Evolutionary conservation across 2,888 invertebrate genomes (phyloP), one percentile per base, ranked within the genome.

Genomic region (Dynastes maya): DNA sequence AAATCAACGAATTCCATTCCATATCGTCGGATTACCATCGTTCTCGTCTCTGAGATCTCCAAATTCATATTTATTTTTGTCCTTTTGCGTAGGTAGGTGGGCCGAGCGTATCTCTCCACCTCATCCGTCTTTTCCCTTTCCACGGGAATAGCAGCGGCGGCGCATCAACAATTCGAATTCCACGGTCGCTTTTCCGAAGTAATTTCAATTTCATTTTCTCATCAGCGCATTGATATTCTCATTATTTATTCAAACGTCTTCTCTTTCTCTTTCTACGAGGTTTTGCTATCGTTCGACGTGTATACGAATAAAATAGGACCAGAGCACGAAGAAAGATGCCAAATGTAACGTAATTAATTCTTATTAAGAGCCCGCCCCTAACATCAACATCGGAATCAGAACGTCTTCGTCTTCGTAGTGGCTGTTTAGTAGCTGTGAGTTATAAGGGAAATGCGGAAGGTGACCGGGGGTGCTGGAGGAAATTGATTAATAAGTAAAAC

Each of bases 401-500:
- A 37, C 58, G 61, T 58, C 58, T 58, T 61, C 40, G 49, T 68
- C 16, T 16, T 8, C 5, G 9, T 49, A 16, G 67, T 67, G 32
- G 45, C 37, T 11, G 64, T 37, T 64, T 45, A 45, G 37, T n/a
- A 64, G 2, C 32, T 32, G 64, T 13, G n/a, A 11, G 63, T n/a
- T 9, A 45, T 8, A 8, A 40, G 37, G 9, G 55, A n/a, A 55
- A 4, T 1, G 45, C 16, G 55, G 55, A 55, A 55, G 16, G 65
- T 4, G n/a, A 37, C 40, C 40, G 40, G 11, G 37, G 67, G 65
- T 9, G n/a, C 29, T 45, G 76, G 53, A 45, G 65, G 32, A 67
- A 76, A 76, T 76, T 76, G 67, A 76, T 76, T 76, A 76, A 76
- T 76, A 76, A 76, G 65, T 76, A 76, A 76, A 76, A 55, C 67